Base-by-base conservation (phyloP, 2,797 vertebrate species). In the Phoebastria nigripes region DNA sequence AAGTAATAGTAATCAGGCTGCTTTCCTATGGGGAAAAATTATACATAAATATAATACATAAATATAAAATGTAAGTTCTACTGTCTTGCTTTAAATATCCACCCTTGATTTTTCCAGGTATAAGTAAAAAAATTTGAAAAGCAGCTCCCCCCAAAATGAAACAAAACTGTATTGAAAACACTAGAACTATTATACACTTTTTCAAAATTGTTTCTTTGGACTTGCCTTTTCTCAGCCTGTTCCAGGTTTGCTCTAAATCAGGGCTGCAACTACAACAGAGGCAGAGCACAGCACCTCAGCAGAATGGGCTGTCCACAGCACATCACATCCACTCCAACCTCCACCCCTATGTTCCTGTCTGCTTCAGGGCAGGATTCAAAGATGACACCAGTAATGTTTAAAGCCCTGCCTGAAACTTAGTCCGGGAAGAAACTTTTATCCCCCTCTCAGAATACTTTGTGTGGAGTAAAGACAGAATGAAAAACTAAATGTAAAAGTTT, bases 321-420 rank as follows among this genome's bases (percentile, higher is more conserved):
- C 33, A 12, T 14, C 17, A 2, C 16, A 39, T 19, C 41, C 0
- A 1, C 31, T 54, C 39, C 62, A 63, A 3, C 46, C 35, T 77
- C 35, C n/a, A n/a, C 31, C 58, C 0, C 0, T 22, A 6, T 7
- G 20, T 24, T 39, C 46, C 47, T 29, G 6, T 9, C 54, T 55
- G 58, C 65, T 74, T 41, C 35, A 26, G 46, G 65, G 65, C 24
- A 49, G 59, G 54, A 71, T 52, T 76, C 62, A 29, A 61, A 25
- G 17, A 22, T 22, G 9, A 71, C 16, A 73, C 17, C 33, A n/a
- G 46, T 11, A 39, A 74, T 10, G 14, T 24, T 37, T 71, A 65
- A 54, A 76, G 35, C 28, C 47, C 52, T 76, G 35, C 37, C 33
- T 66, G 24, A 86, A 69, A 37, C 20, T n/a, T 56, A 46, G 62